Evolutionary conservation across 2,113 vertebrate species (phyloP).

Genomic region (Nannobrachium achirus): DNA sequence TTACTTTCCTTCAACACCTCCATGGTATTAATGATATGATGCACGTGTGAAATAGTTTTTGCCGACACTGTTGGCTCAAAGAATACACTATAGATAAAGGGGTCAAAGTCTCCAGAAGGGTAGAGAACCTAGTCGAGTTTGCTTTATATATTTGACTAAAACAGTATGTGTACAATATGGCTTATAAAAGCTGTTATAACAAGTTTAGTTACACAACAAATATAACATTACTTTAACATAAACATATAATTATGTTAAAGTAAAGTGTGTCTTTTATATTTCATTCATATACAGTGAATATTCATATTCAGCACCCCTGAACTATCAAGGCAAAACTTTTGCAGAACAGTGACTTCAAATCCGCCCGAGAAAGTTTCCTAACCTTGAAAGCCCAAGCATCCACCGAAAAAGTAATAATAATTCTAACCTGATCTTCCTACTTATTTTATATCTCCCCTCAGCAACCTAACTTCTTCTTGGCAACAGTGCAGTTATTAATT

Average conservation of each 20-base stretch:
- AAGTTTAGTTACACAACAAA: not conserved
- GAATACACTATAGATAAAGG: not conserved
- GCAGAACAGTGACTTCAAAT: slow-evolving; percentile 72
- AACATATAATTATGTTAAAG: slow-evolving; percentile 24
- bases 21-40: slow-evolving; percentile 8
- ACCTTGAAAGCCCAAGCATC: slow-evolving; percentile 81
- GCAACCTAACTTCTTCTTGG: slow-evolving; percentile 96
- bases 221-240: slow-evolving; percentile 10
- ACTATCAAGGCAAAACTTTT: slow-evolving; percentile 54
- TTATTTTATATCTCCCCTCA: slow-evolving; percentile 98
- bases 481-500: slow-evolving; percentile 99
- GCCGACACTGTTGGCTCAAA: not conserved
- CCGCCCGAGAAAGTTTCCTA: slow-evolving; percentile 80
- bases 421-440: slow-evolving; percentile 89
- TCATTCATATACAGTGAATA: slow-evolving; percentile 52
- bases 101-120: not conserved
- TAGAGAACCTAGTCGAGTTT: not conserved
- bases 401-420: slow-evolving; percentile 83
- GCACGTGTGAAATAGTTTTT: slow-evolving; percentile 6
- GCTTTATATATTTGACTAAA: not conserved
- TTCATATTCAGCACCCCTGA: slow-evolving; percentile 42
- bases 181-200: slow-evolving; percentile 6
- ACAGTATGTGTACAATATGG: not conserved
- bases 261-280: slow-evolving; percentile 24
- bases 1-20: slow-evolving; percentile 64